Evolutionary conservation across 2,797 vertebrate genomes (phyloP).

Genomic region (Protonibea diacanthus): DNA sequence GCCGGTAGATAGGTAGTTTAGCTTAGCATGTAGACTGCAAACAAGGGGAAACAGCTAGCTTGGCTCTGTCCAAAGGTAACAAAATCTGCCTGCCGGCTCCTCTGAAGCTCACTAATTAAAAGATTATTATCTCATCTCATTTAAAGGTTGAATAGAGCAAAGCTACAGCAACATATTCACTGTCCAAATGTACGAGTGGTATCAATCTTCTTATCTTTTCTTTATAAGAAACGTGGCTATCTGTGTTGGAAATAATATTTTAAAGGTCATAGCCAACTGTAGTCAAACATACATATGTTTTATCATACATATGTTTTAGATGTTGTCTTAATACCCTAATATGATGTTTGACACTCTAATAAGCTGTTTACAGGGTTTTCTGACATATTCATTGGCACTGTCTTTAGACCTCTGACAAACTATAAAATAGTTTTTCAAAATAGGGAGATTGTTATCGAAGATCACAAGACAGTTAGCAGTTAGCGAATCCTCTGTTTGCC

Average conservation of each 20-base stretch:
- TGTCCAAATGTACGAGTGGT: neutral
- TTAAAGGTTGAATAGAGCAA: neutral
- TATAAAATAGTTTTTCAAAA: neutral
- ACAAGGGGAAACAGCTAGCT: neutral
- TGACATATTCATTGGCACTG: neutral
- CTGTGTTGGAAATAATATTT: neutral
- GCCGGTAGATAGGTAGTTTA: neutral
- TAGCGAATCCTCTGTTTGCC: conserved; percentile 1
- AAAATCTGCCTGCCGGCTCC: neutral
- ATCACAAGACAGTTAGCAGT: neutral
- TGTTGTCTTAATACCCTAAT: fast-evolving
- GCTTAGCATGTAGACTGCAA: neutral
- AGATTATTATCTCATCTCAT: neutral
- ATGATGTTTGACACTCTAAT: neutral
- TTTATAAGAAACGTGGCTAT: neutral
- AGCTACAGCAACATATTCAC: neutral
- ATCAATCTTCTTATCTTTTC: neutral
- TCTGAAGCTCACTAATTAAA: neutral
- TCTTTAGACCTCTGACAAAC: neutral
- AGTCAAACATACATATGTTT: neutral
- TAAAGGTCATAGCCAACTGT: neutral
- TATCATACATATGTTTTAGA: neutral
- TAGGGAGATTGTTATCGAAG: neutral
- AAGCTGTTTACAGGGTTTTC: neutral
- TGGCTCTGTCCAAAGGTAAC: neutral